Evolutionary conservation across 1,140 invertebrate species (phyloP).

Genomic region (Drosophila auraria): DNA sequence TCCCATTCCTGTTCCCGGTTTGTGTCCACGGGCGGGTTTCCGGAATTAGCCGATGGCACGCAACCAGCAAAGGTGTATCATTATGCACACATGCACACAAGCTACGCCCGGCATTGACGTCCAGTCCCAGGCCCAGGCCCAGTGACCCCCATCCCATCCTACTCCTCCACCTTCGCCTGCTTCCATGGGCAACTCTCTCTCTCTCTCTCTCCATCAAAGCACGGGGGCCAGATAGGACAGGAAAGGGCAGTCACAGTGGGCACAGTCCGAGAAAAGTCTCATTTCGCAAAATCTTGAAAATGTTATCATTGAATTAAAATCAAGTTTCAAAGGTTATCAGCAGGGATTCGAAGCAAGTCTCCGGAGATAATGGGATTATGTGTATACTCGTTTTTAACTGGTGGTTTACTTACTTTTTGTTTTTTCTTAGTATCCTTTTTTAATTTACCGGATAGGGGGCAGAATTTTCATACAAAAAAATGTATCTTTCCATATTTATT

Average conservation of each 20-base stretch:
- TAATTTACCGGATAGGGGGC: no score
- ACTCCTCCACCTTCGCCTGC: constrained; percentile 11
- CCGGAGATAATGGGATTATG: no score
- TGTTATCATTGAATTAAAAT: background rate
- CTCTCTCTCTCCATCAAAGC: no score
- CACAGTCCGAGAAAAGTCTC: no score
- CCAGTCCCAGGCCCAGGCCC: constrained; percentile 8
- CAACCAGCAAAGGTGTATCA: constrained; percentile 53
- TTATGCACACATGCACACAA: constrained; percentile 49
- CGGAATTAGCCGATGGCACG: constrained; percentile 71
- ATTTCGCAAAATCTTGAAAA: background rate
- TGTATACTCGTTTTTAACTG: no score
- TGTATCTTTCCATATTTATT: no score
- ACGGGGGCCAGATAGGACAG: constrained; percentile 11
- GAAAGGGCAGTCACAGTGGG: constrained; percentile 12
- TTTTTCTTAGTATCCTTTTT: no score
- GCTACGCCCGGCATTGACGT: constrained; percentile 15
- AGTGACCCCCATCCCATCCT: constrained; percentile 31
- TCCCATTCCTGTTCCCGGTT: constrained; percentile 42
- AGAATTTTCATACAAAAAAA: no score
- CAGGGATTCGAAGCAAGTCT: background rate
- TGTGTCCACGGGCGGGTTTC: constrained; percentile 54
- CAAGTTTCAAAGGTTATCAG: background rate
- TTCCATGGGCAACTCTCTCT: background rate
- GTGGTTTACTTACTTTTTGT: no score